Conservation (phyloP, 37 sponge, comb jelly and placozoan genomes). For the Sycon ciliatum region DNA sequence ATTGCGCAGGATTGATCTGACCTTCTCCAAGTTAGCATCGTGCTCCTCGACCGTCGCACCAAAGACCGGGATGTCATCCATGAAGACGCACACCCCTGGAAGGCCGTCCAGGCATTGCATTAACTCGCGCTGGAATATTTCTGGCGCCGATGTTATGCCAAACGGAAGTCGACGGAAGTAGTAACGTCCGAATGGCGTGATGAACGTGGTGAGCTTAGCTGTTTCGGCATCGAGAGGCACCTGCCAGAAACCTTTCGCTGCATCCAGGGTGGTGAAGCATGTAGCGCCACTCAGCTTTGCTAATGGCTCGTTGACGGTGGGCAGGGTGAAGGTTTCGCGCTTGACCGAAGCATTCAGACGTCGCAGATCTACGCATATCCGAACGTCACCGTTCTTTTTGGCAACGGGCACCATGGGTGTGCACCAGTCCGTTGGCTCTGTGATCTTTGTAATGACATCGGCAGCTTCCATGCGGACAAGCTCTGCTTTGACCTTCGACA, state of each 20-base stretch:
- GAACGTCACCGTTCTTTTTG: constrained; percentile 13
- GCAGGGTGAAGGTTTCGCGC: constrained; percentile 20
- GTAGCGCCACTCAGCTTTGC: constrained; percentile 25
- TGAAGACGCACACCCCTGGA: no score
- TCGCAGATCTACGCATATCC: constrained; percentile 36
- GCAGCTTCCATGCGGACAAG: no score
- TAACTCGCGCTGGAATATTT: constrained; percentile 38
- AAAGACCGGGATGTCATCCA: no score
- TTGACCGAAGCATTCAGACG: constrained; percentile 29
- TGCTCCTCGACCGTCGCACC: no score
- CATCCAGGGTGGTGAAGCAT: constrained; percentile 38
- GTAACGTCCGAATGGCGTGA: constrained; percentile 30
- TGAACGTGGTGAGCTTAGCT: constrained; percentile 43
- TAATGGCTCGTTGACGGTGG: constrained; percentile 32
- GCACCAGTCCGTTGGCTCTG: constrained; percentile 36
- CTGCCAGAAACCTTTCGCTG: constrained; percentile 39
- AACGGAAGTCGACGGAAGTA: constrained; percentile 32
- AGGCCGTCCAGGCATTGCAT: no score
- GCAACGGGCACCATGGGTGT: constrained; percentile 18
- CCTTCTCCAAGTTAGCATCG: no score
- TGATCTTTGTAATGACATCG: no score
- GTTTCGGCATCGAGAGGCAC: constrained; percentile 21
- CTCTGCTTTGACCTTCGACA: no score
- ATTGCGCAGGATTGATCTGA: no score
- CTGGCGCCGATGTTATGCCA: constrained; percentile 42